Evolutionary conservation across 2,113 vertebrate genomes (phyloP), one percentile per base, ranked within the genome.

Genomic region (Rhagologus leucostigma): DNA sequence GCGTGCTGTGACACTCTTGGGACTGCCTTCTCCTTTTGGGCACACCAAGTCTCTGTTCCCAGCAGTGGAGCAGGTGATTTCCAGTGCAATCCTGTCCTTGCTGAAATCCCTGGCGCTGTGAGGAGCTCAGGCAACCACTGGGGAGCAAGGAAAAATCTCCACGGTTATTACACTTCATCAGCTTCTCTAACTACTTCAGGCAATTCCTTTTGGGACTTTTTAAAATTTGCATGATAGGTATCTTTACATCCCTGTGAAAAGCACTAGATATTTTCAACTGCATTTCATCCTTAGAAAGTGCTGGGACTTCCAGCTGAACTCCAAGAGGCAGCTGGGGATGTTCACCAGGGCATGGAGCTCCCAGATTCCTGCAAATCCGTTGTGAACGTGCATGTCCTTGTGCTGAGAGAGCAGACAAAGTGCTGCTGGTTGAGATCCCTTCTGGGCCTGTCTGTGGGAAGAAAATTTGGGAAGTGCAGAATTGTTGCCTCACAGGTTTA

Each of bases 191-290:
- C 69, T 82, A 82, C 92, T 97, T 14, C 32, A 9, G 84, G 92
- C 90, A 71, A 41, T 83, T 94, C 78, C 87, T 89, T 95, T 67
- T 4, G 52, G 68, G 69, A 81, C 42, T 67, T 93, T 68, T 50
- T 4, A 56, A 59, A 47, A 85, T 96, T 94, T 95, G 87, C 96
- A 87, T 95, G 87, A 94, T 84, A 63, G 62, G 53, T 87, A 67
- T 84, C 90, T 95, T 78, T 81, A 22, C 49, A 82, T 82, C 78
- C 84, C 52, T 78, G 90, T 87, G 87, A 82, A 87, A 92, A 95
- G 74, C 52, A 14, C 19, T 60, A 6, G 74, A 29, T 87, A 71
- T 70, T 96, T 82, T 8, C 87, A 92, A 84, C 75, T 60, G 17
- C 22, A 13, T 82, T 89, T 95, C 41, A 44, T 71, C 65, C 74